A percentile compares a stretch with the other conserved stretches of the same genome.
phyloP scores from a whole-genome alignment of 2,888 invertebrate genomes.

The Ligdia adustata region DNA sequence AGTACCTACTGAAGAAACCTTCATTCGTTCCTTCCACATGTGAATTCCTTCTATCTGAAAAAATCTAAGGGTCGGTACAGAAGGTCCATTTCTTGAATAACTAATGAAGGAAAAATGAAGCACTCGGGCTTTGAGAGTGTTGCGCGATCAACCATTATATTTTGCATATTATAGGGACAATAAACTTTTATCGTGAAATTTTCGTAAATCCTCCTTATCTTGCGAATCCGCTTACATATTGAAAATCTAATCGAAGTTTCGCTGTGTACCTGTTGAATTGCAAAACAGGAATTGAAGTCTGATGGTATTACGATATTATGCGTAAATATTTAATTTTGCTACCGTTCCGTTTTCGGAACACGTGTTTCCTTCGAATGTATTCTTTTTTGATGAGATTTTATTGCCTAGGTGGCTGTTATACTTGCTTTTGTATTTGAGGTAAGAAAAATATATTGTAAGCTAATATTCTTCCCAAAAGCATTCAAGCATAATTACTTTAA shows the following conservation, averaged over 20 bases:
- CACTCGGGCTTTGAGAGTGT: constrained; percentile 43
- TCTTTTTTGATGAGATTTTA: constrained; percentile 20
- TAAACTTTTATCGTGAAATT: constrained; percentile 55
- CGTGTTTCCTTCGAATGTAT: constrained; percentile 12
- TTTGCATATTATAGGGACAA: constrained; percentile 53
- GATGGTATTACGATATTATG: constrained; percentile 39
- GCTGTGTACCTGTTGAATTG: constrained; percentile 41
- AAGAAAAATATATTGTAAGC: too few relatives aligned
- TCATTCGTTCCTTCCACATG: constrained; percentile 36
- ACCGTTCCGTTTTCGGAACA: constrained; percentile 26
- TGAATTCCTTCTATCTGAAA: constrained; percentile 39
- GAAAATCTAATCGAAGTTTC: constrained; percentile 45
- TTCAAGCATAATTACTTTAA: too few relatives aligned
- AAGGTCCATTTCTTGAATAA: constrained; percentile 44
- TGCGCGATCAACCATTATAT: constrained; percentile 55
- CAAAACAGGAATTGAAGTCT: constrained; percentile 40
- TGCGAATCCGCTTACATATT: constrained; percentile 46
- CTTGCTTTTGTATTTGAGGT: too few relatives aligned
- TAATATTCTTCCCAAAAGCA: too few relatives aligned
- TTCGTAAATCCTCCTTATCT: constrained; percentile 46
- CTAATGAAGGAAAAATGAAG: constrained; percentile 58
- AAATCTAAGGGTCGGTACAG: constrained; percentile 6
- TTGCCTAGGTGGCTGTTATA: not conserved
- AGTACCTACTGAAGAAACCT: constrained; percentile 56
- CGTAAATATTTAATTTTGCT: constrained; percentile 39